Conservation (phyloP, 2,797 vertebrate genomes). For the Eidolon dupreanum region DNA sequence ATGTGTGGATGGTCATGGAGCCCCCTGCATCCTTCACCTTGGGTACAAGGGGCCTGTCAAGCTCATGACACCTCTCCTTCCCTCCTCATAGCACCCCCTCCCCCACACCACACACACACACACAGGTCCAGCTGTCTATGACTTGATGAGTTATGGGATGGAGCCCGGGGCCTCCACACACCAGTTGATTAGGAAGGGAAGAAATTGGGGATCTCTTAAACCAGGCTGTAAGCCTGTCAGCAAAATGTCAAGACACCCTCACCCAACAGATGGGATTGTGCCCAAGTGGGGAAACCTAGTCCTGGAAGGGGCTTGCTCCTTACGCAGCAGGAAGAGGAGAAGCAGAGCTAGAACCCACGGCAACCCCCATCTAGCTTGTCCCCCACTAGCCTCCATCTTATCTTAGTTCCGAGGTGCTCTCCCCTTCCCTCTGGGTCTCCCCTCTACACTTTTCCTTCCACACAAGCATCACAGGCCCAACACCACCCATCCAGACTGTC, state of each 20-base stretch:
- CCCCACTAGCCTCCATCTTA: neutral
- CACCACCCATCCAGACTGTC: too few relatives aligned
- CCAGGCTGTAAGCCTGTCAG: neutral
- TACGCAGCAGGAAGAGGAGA: neutral
- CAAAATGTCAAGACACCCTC: neutral
- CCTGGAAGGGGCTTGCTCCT: neutral
- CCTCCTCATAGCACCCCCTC: neutral
- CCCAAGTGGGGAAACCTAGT: neutral
- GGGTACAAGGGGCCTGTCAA: slow-evolving; percentile 13
- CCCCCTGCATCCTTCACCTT: slow-evolving; percentile 96
- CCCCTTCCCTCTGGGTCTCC: neutral
- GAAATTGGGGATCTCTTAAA: neutral
- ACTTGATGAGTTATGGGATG: neutral
- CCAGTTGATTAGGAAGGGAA: neutral
- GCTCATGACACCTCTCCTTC: neutral
- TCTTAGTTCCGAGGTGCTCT: neutral
- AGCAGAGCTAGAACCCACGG: neutral
- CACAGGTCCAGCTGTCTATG: neutral
- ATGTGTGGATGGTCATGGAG: slow-evolving; percentile 97
- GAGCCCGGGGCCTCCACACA: neutral
- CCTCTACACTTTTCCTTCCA: neutral
- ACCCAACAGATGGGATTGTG: neutral
- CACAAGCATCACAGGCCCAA: neutral
- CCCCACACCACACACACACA: neutral
- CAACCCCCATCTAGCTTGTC: neutral